Conservation (phyloP, 2,113 vertebrate genomes). For the Macquaria ambigua region DNA sequence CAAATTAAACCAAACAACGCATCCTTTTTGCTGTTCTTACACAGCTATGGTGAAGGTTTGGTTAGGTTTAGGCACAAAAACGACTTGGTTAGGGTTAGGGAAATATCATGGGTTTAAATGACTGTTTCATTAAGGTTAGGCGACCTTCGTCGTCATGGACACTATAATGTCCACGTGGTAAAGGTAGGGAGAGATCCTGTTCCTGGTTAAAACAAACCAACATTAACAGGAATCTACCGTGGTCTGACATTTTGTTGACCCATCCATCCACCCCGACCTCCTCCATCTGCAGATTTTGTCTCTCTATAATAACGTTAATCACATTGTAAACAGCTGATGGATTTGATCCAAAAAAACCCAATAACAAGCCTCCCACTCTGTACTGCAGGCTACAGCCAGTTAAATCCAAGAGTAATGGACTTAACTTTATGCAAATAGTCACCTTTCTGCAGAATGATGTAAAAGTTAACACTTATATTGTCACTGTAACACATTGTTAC, state of each 20-base stretch:
- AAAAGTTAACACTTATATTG: conserved; percentile 15
- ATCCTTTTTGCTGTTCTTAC: neutral
- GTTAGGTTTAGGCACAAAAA: neutral
- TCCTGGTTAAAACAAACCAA: neutral
- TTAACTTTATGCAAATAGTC: conserved; percentile 29
- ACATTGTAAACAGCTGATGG: conserved; percentile 9
- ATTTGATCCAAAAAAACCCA: neutral
- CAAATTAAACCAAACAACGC: neutral
- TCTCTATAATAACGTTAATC: too few relatives aligned
- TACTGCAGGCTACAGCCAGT: neutral
- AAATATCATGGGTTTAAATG: neutral
- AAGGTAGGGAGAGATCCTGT: neutral
- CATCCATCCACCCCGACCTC: neutral
- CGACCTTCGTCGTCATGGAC: neutral
- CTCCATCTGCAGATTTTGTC: neutral
- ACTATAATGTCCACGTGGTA: neutral
- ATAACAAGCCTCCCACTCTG: neutral
- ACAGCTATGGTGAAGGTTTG: neutral
- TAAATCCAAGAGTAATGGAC: conserved; percentile 1
- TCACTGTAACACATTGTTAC: neutral
- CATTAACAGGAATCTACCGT: neutral
- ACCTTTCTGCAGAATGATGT: conserved; percentile 22
- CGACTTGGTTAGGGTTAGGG: neutral
- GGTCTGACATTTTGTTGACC: neutral
- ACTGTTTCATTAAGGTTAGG: neutral